phyloP scores from a whole-genome alignment of 2,113 vertebrate genomes.

The Cacatua alba region DNA sequence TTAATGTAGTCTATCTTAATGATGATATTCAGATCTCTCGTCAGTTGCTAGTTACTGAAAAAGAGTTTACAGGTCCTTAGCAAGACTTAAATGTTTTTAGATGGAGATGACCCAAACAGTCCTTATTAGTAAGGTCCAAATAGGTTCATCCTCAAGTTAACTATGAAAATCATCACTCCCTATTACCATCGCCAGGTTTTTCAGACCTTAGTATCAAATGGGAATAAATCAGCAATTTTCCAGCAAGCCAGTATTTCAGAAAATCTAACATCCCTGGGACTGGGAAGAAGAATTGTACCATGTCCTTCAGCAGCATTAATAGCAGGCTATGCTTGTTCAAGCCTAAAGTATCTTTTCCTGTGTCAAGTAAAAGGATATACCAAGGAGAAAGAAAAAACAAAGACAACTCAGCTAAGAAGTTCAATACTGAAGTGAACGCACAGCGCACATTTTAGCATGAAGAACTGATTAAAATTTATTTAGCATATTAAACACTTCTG shows the following conservation, averaged over 20 bases:
- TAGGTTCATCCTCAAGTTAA: neutral
- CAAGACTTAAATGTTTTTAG: neutral
- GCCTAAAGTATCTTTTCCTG: neutral
- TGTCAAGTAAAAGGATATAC: neutral
- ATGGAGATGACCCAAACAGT: neutral
- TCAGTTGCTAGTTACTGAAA: neutral
- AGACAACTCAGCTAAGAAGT: neutral
- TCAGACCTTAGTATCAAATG: neutral
- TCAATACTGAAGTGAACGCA: neutral
- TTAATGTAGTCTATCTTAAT: neutral
- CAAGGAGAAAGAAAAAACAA: conserved; percentile 9
- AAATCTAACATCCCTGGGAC: neutral
- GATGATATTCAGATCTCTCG: neutral
- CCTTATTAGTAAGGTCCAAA: neutral
- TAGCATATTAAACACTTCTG: conserved; percentile 4
- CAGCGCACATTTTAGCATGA: neutral
- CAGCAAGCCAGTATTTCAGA: neutral
- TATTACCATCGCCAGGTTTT: neutral
- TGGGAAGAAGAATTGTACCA: neutral
- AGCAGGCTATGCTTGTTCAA: neutral
- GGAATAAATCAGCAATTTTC: neutral
- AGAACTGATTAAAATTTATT: conserved; percentile 23
- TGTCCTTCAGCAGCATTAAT: neutral
- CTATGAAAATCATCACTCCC: neutral
- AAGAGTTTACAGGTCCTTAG: neutral